Evolutionary conservation across 2,797 vertebrate genomes (phyloP), one percentile per base, ranked within the genome.

Genomic region (Amphiprion clarkii): DNA sequence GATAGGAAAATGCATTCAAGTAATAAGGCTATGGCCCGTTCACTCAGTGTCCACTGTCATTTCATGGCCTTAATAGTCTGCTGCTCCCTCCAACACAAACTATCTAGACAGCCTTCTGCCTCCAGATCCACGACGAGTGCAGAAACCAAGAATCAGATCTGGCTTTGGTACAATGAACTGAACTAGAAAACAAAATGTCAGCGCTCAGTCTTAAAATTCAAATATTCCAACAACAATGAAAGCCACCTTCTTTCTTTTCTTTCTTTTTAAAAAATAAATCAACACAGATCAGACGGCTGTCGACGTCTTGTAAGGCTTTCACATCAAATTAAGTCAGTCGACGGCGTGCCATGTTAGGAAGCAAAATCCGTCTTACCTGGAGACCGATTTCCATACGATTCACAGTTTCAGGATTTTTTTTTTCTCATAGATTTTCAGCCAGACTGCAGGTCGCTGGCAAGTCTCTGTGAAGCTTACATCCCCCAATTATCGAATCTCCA

Each of bases 291-390:
- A 46, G 31, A 67, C 71, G 62, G 58, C 60, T 61, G 67, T 71
- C 82, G 66, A 76, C 49, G 71, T 82, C 67, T 69, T 68, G 44
- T 17, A 48, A 62, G 51, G 68, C 53, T 83, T 73, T 78, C 55
- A 84, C 40, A 70, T 57, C 71, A 86, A 69, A 85, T 79, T 70
- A 86, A 85, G 58, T 80, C 76, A 81, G 64, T 78, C 71, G 63
- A 89, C 62, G 81, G 75, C 71, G 86, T 81, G 78, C 67, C 78
- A 78, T 69, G 66, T 84, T 79, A 52, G 69, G 62, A 78, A 65
- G 73, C 66, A 57, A 82, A 87, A 87, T 75, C 79, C 44, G 60
- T 82, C 88, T 91, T 92, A 94, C 91, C 92, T 94, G 91, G 73
- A 64, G 74, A 88, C 67, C 63, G 76, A 88, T 88, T 84, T 78